Evolutionary conservation across 2,888 invertebrate species (phyloP).

Genomic region (Hydropsyche betteni): DNA sequence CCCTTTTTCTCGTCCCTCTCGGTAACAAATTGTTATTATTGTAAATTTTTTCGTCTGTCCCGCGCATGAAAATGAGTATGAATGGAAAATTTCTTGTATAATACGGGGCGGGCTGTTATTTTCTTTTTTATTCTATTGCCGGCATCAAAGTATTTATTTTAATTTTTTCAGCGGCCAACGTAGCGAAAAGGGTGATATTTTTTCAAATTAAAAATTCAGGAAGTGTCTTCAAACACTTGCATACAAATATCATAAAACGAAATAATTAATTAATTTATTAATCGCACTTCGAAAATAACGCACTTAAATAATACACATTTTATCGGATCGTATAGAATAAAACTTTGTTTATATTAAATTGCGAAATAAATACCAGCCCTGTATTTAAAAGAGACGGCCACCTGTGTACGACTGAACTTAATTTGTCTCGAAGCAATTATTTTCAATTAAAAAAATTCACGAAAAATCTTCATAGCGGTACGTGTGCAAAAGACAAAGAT

Average conservation of each 20-base stretch:
- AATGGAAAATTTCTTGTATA: slow-evolving; percentile 44
- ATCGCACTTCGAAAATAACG: too few species aligned
- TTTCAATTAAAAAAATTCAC: slow-evolving; percentile 51
- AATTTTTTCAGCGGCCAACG: slow-evolving; percentile 25
- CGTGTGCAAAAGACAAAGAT: slow-evolving; percentile 42
- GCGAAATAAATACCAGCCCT: slow-evolving; percentile 33
- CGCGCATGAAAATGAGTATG: slow-evolving; percentile 47
- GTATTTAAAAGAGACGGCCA: slow-evolving; percentile 32
- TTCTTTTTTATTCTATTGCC: slow-evolving; percentile 33
- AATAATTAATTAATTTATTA: too few species aligned
- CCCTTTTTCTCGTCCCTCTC: slow-evolving; percentile 14
- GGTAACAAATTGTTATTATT: slow-evolving; percentile 49
- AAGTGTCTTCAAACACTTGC: too few species aligned
- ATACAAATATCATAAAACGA: too few species aligned
- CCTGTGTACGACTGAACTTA: slow-evolving; percentile 47
- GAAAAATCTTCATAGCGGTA: slow-evolving; percentile 45
- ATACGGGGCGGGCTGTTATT: slow-evolving; percentile 30
- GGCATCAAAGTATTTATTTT: slow-evolving; percentile 30
- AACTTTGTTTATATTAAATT: not conserved
- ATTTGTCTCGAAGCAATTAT: slow-evolving; percentile 51
- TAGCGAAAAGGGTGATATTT: slow-evolving; percentile 11
- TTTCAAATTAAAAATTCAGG: too few species aligned
- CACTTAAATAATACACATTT: too few species aligned
- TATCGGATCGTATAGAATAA: too few species aligned
- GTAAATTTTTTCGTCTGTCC: slow-evolving; percentile 46